These are phyloP conservation scores for Chelmon rostratus DNA, from an alignment of 2,797 vertebrate genomes.

Conservation along the genomic window DNA sequence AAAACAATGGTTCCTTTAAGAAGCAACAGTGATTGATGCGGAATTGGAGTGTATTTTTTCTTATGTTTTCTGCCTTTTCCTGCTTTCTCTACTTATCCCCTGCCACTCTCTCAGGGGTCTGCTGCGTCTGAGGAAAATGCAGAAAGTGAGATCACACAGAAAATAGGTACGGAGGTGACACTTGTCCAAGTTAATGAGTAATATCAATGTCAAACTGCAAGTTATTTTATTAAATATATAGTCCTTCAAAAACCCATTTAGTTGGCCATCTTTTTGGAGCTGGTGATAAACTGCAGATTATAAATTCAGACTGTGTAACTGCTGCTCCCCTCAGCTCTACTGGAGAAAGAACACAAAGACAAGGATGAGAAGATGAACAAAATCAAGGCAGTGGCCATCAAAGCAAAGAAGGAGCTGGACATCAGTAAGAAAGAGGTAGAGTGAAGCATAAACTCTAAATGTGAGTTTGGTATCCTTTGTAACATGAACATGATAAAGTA, in stretches of 20 bases:
- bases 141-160: conserved; percentile 84
- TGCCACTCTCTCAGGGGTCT: conserved; percentile 78
- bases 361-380: conserved; percentile 94
- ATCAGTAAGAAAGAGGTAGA: conserved; percentile 93
- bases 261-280: not conserved
- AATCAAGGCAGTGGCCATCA: conserved; percentile 96
- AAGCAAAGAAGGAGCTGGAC: conserved; percentile 96
- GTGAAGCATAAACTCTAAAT: not conserved
- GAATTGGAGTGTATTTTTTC: not conserved
- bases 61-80: not conserved
- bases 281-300: not conserved
- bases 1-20: not conserved
- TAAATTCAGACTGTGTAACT: conserved; percentile 6
- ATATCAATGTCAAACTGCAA: not conserved
- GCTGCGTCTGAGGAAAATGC: conserved; percentile 79
- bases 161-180: conserved; percentile 88
- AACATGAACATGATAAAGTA: not conserved
- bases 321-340: conserved; percentile 64
- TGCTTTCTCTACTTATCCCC: conserved; percentile 25
- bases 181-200: not conserved
- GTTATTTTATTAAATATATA: not conserved
- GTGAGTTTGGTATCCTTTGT: not conserved
- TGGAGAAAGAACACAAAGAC: conserved; percentile 90
- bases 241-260: not conserved
- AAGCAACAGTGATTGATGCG: not conserved